Percentiles rank a stretch among this genome's conserved stretches.
Evolutionary conservation across 1,140 invertebrate species (phyloP).

Genomic region (Anthonomus grandis): DNA sequence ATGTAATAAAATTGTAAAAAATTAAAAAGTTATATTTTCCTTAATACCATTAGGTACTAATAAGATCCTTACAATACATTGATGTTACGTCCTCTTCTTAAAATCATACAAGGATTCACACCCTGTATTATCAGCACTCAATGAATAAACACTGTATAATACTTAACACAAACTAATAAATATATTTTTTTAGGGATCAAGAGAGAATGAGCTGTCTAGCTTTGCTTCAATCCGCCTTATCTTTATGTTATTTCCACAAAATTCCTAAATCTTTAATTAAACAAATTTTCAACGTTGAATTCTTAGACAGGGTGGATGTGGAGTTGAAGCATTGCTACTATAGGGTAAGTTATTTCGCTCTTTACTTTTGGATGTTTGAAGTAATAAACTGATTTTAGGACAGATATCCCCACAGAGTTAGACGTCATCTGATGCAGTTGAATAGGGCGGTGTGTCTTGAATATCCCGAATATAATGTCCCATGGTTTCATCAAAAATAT

Average conservation of each 20-base stretch:
- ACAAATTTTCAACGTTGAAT: conserved; percentile 54
- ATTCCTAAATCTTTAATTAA: conserved; percentile 51
- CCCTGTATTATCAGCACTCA: neutral
- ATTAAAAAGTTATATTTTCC: neutral
- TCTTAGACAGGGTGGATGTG: conserved; percentile 55
- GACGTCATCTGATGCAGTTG: conserved; percentile 57
- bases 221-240: conserved; percentile 50
- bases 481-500: conserved; percentile 65
- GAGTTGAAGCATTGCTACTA: conserved; percentile 54
- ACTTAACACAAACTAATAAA: neutral
- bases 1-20: neutral
- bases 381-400: conserved; percentile 46
- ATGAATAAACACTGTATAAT: neutral
- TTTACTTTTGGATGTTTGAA: neutral
- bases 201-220: conserved; percentile 50
- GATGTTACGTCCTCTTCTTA: too few species aligned
- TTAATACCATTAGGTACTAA: too few species aligned
- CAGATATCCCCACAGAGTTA: conserved; percentile 53
- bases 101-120: neutral
- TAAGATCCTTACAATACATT: too few species aligned
- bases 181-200: conserved; percentile 48
- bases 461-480: conserved; percentile 58
- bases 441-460: conserved; percentile 63
- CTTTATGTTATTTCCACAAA: conserved; percentile 51
- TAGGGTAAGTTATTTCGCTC: conserved; percentile 40